Conservation (phyloP, 2,797 vertebrate genomes). For the Acipenser transmontanus region DNA sequence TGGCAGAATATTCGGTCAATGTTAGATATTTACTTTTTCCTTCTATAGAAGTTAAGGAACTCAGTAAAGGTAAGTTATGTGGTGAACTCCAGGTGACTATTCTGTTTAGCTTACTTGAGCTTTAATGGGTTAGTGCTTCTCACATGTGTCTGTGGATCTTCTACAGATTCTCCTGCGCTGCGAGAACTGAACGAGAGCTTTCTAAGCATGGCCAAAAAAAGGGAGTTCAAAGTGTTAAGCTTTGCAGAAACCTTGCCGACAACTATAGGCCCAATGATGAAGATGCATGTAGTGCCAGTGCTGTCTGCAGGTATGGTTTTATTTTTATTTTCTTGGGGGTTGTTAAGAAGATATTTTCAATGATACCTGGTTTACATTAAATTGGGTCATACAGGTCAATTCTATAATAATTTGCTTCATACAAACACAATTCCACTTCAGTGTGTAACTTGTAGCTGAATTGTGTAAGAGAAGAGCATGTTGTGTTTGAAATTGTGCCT, state of each 20-base stretch:
- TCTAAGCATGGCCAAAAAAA: slow-evolving; percentile 74
- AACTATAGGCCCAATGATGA: slow-evolving; percentile 83
- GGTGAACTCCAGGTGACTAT: neutral
- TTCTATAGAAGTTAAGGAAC: slow-evolving; percentile 90
- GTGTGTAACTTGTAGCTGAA: too few species aligned
- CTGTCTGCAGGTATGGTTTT: slow-evolving; percentile 76
- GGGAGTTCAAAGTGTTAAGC: slow-evolving; percentile 80
- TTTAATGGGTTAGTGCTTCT: neutral
- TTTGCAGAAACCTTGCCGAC: slow-evolving; percentile 87
- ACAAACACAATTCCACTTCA: too few species aligned
- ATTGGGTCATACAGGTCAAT: too few species aligned
- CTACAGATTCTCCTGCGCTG: slow-evolving; percentile 86
- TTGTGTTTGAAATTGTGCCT: too few species aligned
- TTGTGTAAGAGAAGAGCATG: too few species aligned
- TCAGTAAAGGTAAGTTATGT: slow-evolving; percentile 73
- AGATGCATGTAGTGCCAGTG: slow-evolving; percentile 78
- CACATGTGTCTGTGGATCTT: neutral
- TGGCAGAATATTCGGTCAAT: slow-evolving; percentile 91
- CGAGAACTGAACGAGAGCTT: slow-evolving; percentile 80
- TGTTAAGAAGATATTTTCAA: too few species aligned
- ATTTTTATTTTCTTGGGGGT: too few species aligned
- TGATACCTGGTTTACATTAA: too few species aligned
- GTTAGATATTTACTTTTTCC: slow-evolving; percentile 88
- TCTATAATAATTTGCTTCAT: too few species aligned
- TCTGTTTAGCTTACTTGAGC: slow-evolving; percentile 8